Evolutionary conservation across 2,888 invertebrate genomes (phyloP).

Genomic region (Rhopalosiphum nymphaeae): DNA sequence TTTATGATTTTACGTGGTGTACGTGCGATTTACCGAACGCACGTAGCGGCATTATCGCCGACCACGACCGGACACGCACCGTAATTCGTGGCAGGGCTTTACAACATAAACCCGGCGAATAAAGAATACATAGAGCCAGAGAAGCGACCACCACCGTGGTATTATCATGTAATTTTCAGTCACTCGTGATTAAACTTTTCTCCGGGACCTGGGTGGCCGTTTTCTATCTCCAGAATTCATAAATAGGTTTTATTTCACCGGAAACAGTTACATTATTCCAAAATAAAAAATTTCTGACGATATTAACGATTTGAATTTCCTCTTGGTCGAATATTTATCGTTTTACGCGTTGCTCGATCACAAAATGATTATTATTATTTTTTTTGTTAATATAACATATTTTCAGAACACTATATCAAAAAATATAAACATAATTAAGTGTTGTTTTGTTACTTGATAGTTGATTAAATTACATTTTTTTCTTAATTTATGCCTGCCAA

Average conservation of each 20-base stretch:
- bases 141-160: neutral
- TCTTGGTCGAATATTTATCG: neutral
- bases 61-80: neutral
- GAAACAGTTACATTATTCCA: neutral
- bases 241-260: neutral
- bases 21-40: constrained; percentile 10
- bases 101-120: neutral
- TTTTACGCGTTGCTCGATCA: neutral
- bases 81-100: neutral
- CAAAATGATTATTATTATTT: neutral
- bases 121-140: neutral
- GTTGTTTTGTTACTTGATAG: no score
- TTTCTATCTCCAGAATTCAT: neutral
- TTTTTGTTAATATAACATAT: no score
- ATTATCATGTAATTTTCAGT: constrained; percentile 12
- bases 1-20: constrained; percentile 1
- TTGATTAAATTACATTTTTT: no score
- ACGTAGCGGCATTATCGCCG: constrained; percentile 34
- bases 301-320: neutral
- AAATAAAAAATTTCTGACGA: neutral
- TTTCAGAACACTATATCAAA: no score
- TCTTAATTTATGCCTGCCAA: no score
- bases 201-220: neutral
- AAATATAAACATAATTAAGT: no score
- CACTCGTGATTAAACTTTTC: neutral